Percentiles rank a stretch among this genome's conserved stretches.
Evolutionary conservation across 2,888 invertebrate species (phyloP).

Genomic region (Cheilosia scutellata): DNA sequence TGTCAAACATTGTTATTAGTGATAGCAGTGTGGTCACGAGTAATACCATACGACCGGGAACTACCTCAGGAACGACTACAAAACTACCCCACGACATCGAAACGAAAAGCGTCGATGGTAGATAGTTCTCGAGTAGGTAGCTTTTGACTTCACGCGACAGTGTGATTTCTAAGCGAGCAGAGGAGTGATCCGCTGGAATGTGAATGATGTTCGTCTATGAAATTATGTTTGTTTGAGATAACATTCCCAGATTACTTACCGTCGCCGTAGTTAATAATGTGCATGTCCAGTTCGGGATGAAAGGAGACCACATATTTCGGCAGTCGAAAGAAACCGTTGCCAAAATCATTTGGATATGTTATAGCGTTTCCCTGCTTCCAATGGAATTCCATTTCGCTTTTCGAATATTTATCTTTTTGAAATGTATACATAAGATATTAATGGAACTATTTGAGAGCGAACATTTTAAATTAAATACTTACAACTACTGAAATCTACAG

Average conservation of each 20-base stretch:
- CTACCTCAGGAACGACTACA: constrained; percentile 88
- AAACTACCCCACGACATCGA: constrained; percentile 89
- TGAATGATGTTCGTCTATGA: not conserved
- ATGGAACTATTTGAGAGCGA: not conserved
- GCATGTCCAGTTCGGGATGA: constrained; percentile 86
- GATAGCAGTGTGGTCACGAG: constrained; percentile 87
- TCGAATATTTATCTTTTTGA: constrained; percentile 86
- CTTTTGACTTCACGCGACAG: constrained; percentile 87
- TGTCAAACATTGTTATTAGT: constrained; percentile 88
- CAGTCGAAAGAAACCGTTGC: constrained; percentile 85
- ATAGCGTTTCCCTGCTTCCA: constrained; percentile 86
- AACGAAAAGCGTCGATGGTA: constrained; percentile 87
- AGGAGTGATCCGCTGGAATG: constrained; percentile 86
- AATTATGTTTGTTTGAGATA: not conserved
- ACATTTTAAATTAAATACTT: constrained; percentile 81
- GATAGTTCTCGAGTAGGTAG: constrained; percentile 87
- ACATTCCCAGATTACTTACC: constrained; percentile 82
- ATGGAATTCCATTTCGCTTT: constrained; percentile 86
- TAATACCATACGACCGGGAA: constrained; percentile 87
- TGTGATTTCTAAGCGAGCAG: constrained; percentile 86
- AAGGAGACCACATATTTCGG: constrained; percentile 88
- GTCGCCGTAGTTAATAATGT: constrained; percentile 87
- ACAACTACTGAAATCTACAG: constrained; percentile 88
- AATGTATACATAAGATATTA: not conserved
- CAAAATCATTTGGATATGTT: constrained; percentile 85